Evolutionary conservation across 1,140 invertebrate genomes (phyloP).

Genomic region (Elymnias hypermnestra): DNA sequence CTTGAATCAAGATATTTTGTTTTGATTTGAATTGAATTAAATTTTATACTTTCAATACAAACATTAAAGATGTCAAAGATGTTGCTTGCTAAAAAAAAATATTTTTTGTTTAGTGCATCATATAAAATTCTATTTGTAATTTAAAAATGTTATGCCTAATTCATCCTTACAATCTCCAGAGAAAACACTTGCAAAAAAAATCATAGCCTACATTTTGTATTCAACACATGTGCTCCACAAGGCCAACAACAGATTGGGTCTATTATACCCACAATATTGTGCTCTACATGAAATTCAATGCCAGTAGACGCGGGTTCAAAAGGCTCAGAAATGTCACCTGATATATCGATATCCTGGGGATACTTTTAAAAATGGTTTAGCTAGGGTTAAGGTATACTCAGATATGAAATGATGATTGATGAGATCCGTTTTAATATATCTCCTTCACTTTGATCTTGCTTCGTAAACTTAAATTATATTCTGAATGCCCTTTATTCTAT

Average conservation of each 20-base stretch:
- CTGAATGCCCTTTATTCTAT: too few relatives aligned
- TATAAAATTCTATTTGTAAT: too few relatives aligned
- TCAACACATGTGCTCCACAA: slow-evolving; percentile 9
- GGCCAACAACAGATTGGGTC: slow-evolving; percentile 17
- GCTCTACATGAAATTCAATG: slow-evolving; percentile 10
- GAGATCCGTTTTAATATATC: not conserved
- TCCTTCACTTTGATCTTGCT: not conserved
- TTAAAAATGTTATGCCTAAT: too few relatives aligned
- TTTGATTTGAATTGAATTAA: too few relatives aligned
- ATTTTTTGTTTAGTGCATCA: too few relatives aligned
- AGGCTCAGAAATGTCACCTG: not conserved
- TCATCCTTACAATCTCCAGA: too few relatives aligned
- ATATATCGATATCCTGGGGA: not conserved
- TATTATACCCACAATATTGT: slow-evolving; percentile 16
- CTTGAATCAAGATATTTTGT: too few relatives aligned
- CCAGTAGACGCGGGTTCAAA: slow-evolving; percentile 2
- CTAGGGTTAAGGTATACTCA: not conserved
- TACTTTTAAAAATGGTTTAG: not conserved
- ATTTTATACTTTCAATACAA: too few relatives aligned
- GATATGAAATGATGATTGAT: slow-evolving; percentile 3
- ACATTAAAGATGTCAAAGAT: too few relatives aligned
- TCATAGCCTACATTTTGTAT: slow-evolving; percentile 9
- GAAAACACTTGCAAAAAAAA: too few relatives aligned
- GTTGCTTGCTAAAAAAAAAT: too few relatives aligned
- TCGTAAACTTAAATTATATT: too few relatives aligned